phyloP scores from a whole-genome alignment of 1,140 invertebrate genomes.

The Formica selysi region DNA sequence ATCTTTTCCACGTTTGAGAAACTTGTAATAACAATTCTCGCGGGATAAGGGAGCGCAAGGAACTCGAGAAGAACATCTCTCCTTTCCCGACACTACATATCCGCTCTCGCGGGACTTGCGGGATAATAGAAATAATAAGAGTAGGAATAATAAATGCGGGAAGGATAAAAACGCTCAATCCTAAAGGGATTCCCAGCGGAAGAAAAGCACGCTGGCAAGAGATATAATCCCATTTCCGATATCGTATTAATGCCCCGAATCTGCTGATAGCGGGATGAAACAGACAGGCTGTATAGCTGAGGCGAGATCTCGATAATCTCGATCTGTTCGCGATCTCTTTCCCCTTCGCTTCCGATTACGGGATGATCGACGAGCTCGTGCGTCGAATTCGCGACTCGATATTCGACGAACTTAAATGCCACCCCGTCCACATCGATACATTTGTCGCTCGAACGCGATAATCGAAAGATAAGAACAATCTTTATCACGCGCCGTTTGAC shows the following conservation, averaged over 20 bases:
- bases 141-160: not conserved
- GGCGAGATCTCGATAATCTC: not conserved
- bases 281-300: not conserved
- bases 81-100: not conserved
- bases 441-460: not conserved
- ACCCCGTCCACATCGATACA: not conserved
- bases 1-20: not conserved
- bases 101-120: not conserved
- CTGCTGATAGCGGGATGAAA: not conserved
- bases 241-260: not conserved
- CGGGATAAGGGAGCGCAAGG: not conserved
- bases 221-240: not conserved
- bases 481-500: not conserved
- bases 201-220: not conserved
- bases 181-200: not conserved
- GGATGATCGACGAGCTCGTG: not conserved
- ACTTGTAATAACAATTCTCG: conserved; percentile 46
- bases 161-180: not conserved
- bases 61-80: not conserved
- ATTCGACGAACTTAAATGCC: not conserved
- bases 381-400: not conserved
- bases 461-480: conserved; percentile 4
- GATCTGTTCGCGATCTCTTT: not conserved
- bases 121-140: not conserved
- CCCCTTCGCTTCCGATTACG: not conserved